Evolutionary conservation across 2,888 invertebrate genomes (phyloP).

Genomic region (Agrilus biguttatus): DNA sequence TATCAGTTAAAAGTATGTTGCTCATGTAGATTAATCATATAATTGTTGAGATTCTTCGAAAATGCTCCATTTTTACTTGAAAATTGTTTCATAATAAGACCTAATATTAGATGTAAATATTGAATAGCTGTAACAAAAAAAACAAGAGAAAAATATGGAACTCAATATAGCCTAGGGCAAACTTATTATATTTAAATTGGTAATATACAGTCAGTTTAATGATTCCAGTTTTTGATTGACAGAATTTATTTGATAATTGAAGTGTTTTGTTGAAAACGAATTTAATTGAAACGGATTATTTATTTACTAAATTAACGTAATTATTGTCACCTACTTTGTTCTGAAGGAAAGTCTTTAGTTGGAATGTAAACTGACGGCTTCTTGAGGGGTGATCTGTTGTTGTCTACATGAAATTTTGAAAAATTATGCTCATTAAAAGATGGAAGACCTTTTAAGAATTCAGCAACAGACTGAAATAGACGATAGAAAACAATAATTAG

Average conservation of each 20-base stretch:
- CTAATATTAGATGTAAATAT: conserved; percentile 1
- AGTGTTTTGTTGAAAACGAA: too few species aligned
- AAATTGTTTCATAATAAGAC: not conserved
- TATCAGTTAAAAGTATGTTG: too few species aligned
- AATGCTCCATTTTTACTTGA: conserved; percentile 1
- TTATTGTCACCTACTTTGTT: conserved; percentile 57
- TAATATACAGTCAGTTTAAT: too few species aligned
- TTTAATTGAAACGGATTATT: too few species aligned
- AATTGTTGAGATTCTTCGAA: too few species aligned
- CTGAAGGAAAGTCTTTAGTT: conserved; percentile 83
- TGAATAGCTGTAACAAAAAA: too few species aligned
- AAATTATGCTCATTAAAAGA: conserved; percentile 86
- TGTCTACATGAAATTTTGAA: conserved; percentile 77
- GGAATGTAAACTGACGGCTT: conserved; percentile 84
- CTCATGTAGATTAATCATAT: too few species aligned
- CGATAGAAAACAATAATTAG: not conserved
- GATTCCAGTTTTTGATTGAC: too few species aligned
- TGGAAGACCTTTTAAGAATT: conserved; percentile 83
- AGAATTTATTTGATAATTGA: too few species aligned
- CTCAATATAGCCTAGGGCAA: not conserved
- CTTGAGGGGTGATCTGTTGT: conserved; percentile 67
- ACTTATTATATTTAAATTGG: not conserved
- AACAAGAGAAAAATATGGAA: too few species aligned
- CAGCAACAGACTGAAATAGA: conserved; percentile 61
- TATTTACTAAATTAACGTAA: not conserved